Percentiles rank a stretch among this genome's conserved stretches.
Conservation (phyloP, 2,113 vertebrate species). For the Promerops cafer region DNA sequence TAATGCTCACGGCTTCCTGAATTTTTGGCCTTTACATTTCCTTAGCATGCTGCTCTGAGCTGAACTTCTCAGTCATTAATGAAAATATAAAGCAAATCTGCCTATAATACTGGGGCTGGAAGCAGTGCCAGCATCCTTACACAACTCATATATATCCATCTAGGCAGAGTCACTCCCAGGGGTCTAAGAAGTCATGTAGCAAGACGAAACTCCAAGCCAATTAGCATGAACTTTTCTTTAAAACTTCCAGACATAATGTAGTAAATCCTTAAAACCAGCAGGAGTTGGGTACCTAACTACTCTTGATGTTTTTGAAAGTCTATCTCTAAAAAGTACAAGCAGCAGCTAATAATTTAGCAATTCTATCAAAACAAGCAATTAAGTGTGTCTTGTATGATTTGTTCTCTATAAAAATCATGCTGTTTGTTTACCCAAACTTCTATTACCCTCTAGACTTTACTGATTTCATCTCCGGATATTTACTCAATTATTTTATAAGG, state of each 20-base stretch:
- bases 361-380: slow-evolving; percentile 49
- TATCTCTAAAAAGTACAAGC: neutral
- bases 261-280: slow-evolving; percentile 6
- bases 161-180: neutral
- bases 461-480: neutral
- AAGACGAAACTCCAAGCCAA: neutral
- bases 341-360: slow-evolving; percentile 39
- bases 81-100: neutral
- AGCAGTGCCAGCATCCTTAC: neutral
- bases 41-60: neutral
- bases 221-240: neutral
- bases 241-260: neutral
- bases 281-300: neutral
- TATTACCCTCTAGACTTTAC: slow-evolving; percentile 30
- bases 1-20: neutral
- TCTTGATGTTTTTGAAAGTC: neutral
- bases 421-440: slow-evolving; percentile 47
- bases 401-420: slow-evolving; percentile 42
- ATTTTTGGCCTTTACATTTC: neutral
- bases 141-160: neutral
- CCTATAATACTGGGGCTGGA: neutral
- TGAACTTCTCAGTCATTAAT: neutral
- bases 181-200: neutral
- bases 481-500: slow-evolving; percentile 22
- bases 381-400: slow-evolving; percentile 51